phyloP scores from a whole-genome alignment of 2,888 invertebrate genomes.

The Cacoxenus indagator region DNA sequence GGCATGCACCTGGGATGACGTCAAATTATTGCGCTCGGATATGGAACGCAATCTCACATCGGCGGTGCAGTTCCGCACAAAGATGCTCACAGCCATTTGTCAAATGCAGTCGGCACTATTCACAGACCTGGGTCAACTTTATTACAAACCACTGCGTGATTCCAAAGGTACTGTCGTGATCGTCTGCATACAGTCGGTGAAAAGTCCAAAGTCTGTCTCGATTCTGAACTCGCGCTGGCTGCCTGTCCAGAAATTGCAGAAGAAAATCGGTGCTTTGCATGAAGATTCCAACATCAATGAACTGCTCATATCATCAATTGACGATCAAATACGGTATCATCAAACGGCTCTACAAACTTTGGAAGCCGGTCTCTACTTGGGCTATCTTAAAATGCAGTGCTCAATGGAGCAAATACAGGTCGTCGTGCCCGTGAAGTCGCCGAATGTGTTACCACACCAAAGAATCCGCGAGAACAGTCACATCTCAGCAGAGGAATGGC shows the following conservation, averaged over 20 bases:
- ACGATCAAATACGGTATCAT: conserved; percentile 80
- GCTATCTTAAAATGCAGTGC: conserved; percentile 96
- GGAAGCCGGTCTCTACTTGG: conserved; percentile 90
- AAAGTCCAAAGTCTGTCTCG: conserved; percentile 83
- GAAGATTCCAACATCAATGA: conserved; percentile 85
- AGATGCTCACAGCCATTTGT: conserved; percentile 90
- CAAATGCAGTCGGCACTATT: conserved; percentile 93
- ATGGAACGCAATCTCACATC: conserved; percentile 95
- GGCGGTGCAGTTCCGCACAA: conserved; percentile 91
- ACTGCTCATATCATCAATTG: conserved; percentile 87
- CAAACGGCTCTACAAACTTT: conserved; percentile 84
- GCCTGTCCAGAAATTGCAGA: conserved; percentile 85
- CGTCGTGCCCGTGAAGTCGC: conserved; percentile 91
- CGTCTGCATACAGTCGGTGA: conserved; percentile 82
- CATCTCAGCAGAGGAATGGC: conserved; percentile 97
- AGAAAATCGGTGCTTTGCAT: conserved; percentile 82
- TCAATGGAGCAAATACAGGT: conserved; percentile 95
- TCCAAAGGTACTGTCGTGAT: conserved; percentile 91
- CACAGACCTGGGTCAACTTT: conserved; percentile 94
- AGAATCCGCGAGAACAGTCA: conserved; percentile 95
- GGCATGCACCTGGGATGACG: conserved; percentile 97
- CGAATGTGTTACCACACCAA: conserved; percentile 94
- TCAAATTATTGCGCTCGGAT: conserved; percentile 89
- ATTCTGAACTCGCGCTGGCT: conserved; percentile 94
- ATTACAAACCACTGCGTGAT: conserved; percentile 91